Conservation (phyloP, 2,113 vertebrate species). For the Phalacrocorax pelagicus region DNA sequence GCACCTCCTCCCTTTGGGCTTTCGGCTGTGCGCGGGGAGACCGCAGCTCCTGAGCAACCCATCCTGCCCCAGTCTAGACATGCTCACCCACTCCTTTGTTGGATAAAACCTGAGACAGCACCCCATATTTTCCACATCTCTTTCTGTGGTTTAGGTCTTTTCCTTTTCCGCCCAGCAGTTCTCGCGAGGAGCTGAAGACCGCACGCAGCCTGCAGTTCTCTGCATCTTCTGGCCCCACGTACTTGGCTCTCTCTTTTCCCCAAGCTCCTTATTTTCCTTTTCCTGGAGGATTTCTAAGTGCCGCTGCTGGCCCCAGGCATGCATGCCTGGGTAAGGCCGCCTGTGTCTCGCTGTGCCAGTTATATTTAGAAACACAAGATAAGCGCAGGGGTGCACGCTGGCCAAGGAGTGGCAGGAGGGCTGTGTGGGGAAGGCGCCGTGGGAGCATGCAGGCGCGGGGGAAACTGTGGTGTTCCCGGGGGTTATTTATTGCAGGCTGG, state of each 20-base stretch:
- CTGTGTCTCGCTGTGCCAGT: neutral
- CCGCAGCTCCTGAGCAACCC: neutral
- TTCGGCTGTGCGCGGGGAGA: neutral
- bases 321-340: neutral
- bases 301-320: neutral
- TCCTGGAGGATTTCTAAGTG: neutral
- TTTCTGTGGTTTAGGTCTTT: neutral
- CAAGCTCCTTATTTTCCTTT: neutral
- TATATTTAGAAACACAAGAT: constrained; percentile 59
- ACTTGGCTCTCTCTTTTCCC: neutral
- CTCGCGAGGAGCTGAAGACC: neutral
- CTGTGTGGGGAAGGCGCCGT: neutral
- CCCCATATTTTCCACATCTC: neutral
- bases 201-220: neutral
- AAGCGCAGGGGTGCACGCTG: neutral
- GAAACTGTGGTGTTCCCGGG: neutral
- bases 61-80: neutral
- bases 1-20: neutral
- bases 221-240: accelerated
- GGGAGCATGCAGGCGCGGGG: neutral
- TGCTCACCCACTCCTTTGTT: accelerated
- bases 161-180: accelerated
- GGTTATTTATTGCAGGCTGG: neutral
- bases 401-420: neutral
- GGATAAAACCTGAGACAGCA: neutral